phyloP scores from a whole-genome alignment of 1,140 invertebrate genomes.

The Leguminivora glycinivorella region DNA sequence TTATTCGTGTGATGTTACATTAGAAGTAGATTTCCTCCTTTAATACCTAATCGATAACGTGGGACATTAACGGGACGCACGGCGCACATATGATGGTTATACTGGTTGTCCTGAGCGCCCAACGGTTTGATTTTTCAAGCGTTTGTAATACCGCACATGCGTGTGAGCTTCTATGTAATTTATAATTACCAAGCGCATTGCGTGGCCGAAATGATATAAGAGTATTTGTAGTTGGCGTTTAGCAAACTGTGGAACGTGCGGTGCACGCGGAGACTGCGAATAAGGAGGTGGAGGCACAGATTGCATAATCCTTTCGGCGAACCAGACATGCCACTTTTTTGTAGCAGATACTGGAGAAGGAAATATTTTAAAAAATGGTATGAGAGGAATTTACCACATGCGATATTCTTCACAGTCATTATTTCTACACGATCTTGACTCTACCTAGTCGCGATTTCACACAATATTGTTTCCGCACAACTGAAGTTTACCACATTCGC shows the following conservation, averaged over 20 bases:
- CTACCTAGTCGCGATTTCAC: too few relatives aligned
- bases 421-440: too few relatives aligned
- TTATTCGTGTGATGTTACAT: too few relatives aligned
- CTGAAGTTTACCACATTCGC: too few relatives aligned
- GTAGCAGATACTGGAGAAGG: too few relatives aligned
- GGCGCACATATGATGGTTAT: background rate
- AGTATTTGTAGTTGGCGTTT: conserved; percentile 54
- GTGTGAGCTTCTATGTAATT: conserved; percentile 1
- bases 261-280: conserved; percentile 42
- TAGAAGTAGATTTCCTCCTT: too few relatives aligned
- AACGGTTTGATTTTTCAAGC: background rate
- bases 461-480: too few relatives aligned
- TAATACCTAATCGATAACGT: too few relatives aligned
- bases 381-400: too few relatives aligned
- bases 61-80: too few relatives aligned
- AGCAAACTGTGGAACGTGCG: conserved; percentile 47
- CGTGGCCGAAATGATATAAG: conserved; percentile 72
- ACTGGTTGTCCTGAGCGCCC: background rate
- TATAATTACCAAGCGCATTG: conserved; percentile 49
- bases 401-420: too few relatives aligned
- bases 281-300: conserved; percentile 20
- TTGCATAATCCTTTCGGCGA: background rate
- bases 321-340: background rate
- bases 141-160: background rate
- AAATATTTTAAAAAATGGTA: background rate